phyloP scores from a whole-genome alignment of 30 jellyfish, hydroid and myxozoan species.

The Sanderia malayensis region DNA sequence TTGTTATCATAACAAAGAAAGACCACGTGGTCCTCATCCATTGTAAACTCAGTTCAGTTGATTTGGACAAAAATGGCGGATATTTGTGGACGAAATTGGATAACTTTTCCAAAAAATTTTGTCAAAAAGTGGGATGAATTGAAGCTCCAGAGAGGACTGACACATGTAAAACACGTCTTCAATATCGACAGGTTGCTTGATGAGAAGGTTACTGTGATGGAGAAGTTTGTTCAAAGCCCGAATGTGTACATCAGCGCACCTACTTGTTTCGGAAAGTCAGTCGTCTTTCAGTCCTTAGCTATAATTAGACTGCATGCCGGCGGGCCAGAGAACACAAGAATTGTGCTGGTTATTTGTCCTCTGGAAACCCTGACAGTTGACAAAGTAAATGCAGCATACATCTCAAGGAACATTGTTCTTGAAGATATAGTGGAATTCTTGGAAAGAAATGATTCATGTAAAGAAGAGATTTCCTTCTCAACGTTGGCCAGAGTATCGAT shows the following conservation, averaged over 20 bases:
- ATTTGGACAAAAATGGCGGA: constrained; percentile 1
- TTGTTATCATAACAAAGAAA: background rate
- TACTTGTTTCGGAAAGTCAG: background rate
- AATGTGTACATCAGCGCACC: constrained; percentile 1
- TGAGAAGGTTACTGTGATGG: background rate
- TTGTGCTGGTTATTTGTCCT: too few species aligned
- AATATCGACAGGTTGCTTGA: background rate
- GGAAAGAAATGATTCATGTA: too few species aligned
- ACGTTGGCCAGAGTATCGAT: too few species aligned
- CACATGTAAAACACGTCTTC: background rate
- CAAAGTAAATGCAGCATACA: background rate
- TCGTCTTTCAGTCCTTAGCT: constrained; percentile 5
- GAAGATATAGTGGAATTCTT: background rate
- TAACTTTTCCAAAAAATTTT: background rate
- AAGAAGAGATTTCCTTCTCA: too few species aligned
- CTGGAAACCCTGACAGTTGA: background rate
- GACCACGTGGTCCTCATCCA: constrained; percentile 1
- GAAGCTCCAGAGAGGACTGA: background rate
- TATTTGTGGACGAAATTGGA: too few species aligned
- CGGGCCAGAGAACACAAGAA: too few species aligned
- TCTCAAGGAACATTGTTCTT: background rate
- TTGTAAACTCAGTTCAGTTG: background rate
- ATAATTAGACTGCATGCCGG: too few species aligned
- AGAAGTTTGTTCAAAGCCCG: background rate
- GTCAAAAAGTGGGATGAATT: background rate